Conservation (phyloP, 64 coral and sea anemone genomes). For the Actinia equina region DNA sequence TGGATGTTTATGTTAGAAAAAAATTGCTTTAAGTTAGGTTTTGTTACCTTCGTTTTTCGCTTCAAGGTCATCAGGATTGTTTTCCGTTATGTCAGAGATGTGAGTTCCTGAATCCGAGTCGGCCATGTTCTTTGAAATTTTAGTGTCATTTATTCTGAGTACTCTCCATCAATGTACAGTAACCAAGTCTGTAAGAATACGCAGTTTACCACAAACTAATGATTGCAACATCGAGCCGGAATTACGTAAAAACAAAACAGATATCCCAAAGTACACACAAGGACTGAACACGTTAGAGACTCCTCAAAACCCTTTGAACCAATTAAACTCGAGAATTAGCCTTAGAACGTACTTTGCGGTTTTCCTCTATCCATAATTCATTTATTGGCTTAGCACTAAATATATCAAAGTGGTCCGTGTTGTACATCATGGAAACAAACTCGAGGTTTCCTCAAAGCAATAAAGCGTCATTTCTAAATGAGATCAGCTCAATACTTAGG, state of each 20-base stretch:
- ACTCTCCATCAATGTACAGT: background rate
- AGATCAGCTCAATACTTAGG: background rate
- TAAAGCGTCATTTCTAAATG: background rate
- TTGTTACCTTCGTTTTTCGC: conserved; percentile 71
- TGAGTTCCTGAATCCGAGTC: conserved; percentile 92
- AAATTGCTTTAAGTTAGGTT: background rate
- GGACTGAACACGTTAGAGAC: background rate
- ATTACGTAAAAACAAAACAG: background rate
- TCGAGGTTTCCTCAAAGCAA: background rate
- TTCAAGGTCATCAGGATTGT: conserved; percentile 51
- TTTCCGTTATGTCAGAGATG: conserved; percentile 71
- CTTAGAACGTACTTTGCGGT: background rate
- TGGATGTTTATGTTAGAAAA: background rate
- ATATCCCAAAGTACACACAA: background rate
- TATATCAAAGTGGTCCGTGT: background rate
- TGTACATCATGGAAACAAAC: background rate
- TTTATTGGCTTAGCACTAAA: background rate
- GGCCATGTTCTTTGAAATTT: conserved; percentile 46
- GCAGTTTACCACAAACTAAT: conserved; percentile 11
- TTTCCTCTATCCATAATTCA: background rate
- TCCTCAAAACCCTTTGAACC: background rate
- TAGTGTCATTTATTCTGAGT: background rate
- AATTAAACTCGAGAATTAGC: background rate
- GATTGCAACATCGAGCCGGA: background rate
- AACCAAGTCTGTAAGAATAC: conserved; percentile 13